Conservation (phyloP, 2,888 invertebrate genomes). For the Machimus atricapillus region DNA sequence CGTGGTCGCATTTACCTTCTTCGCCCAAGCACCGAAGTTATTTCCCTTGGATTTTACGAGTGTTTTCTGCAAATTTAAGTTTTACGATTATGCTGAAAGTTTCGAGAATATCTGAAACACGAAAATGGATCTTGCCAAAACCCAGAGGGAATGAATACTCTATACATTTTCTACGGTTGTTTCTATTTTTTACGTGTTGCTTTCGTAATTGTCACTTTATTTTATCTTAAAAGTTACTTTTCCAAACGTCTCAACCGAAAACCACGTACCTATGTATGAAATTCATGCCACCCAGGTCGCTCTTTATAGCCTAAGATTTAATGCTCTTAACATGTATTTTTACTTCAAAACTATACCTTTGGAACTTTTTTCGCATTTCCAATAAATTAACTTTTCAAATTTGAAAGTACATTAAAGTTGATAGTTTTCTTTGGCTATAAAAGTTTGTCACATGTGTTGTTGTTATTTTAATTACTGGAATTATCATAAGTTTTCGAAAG, state of each 20-base stretch:
- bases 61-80: neutral
- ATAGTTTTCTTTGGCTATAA: neutral
- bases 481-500: neutral
- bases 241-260: neutral
- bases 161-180: neutral
- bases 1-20: neutral
- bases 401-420: too few relatives aligned
- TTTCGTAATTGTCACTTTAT: neutral
- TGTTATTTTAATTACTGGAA: neutral
- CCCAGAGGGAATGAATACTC: neutral
- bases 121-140: neutral
- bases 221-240: neutral
- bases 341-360: neutral
- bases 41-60: neutral
- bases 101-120: neutral
- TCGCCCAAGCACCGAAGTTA: neutral
- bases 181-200: neutral
- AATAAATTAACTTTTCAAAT: too few relatives aligned
- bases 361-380: too few relatives aligned
- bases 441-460: neutral
- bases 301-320: too few relatives aligned
- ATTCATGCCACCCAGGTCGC: too few relatives aligned
- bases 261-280: too few relatives aligned
- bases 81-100: constrained; percentile 17
- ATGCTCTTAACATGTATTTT: too few relatives aligned